Evolutionary conservation across 2,113 vertebrate species (phyloP), one percentile per base, ranked within the genome.

Genomic region (Ailuropoda melanoleuca): DNA sequence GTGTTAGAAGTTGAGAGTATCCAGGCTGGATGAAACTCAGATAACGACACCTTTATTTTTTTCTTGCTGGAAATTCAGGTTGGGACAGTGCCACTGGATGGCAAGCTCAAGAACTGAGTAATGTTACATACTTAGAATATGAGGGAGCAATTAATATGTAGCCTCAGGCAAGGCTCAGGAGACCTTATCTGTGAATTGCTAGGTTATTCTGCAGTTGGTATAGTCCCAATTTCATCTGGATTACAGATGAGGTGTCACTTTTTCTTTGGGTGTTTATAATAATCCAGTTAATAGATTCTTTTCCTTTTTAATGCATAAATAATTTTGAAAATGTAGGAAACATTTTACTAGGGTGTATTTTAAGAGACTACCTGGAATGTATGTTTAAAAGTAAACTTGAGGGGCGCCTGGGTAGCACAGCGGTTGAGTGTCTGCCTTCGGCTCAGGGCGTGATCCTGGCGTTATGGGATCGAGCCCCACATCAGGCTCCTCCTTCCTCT

Each of bases 241-340:
- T 98, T 98, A 90, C 80, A 72, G 88, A 23, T 15, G 64, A 53
- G 21, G 11, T 98, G 97, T 97, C 56, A 87, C 72, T 92, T 97
- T 95, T 87, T 86, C 98, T 98, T 98, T 98, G 92, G 98, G 97
- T 98, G 93, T 97, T 85, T 98, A 78, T 60, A n/a, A 31, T 0
- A 3, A 48, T 75, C 43, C 0, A 1, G 1, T 86, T 88, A 70
- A 72, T 55, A 93, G 84, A 80, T 72, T 64, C 86, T 66, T 43
- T 18, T 12, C 39, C 56, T 92, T 77, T 81, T 93, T 78, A 58
- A 9, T 50, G 7, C 31, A 43, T 74, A 48, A 43, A 80, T 56
- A 70, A 17, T 56, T 92, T 82, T 39, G 37, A 81, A 77, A 93
- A 93, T 21, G 55, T 43, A 26, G 15, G 34, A 96, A 92, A 39